Percentiles rank a stretch among this genome's conserved stretches.
Conservation (phyloP, 2,888 invertebrate species). For the Lapara coniferarum region DNA sequence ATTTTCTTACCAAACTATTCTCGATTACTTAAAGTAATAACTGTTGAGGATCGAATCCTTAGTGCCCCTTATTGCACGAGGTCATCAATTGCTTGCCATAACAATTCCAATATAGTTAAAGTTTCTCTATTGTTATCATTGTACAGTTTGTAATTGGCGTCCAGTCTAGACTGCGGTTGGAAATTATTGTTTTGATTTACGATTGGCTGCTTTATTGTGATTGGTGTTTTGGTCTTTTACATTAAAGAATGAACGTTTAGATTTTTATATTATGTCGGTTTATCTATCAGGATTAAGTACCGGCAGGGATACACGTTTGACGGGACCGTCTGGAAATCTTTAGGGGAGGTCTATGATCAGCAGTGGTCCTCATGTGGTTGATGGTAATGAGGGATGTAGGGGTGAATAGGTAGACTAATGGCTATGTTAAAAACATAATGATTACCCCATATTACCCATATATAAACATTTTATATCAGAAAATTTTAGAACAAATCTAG, state of each 20-base stretch:
- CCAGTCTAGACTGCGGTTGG: constrained; percentile 16
- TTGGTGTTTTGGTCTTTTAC: neutral
- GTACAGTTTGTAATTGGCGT: constrained; percentile 15
- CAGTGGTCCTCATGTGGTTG: too few relatives aligned
- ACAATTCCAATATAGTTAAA: constrained; percentile 29
- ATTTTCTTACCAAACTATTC: neutral
- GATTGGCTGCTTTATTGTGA: neutral
- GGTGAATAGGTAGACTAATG: too few relatives aligned
- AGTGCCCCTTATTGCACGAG: neutral
- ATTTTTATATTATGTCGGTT: neutral
- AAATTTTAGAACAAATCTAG: too few relatives aligned
- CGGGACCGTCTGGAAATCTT: too few relatives aligned
- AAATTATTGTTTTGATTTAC: constrained; percentile 6
- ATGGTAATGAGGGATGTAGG: too few relatives aligned
- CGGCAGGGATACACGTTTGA: too few relatives aligned
- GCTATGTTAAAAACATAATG: too few relatives aligned
- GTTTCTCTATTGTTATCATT: constrained; percentile 25
- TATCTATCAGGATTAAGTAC: too few relatives aligned
- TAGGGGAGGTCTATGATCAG: too few relatives aligned
- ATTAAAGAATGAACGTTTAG: neutral
- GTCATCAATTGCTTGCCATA: constrained; percentile 18
- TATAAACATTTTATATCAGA: too few relatives aligned
- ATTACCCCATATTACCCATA: too few relatives aligned
- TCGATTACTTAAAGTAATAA: constrained; percentile 4
- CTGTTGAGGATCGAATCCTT: too few relatives aligned